A percentile compares a stretch with the other conserved stretches of the same genome.
Evolutionary conservation across 2,797 vertebrate genomes (phyloP).

Genomic region (Spondyliosoma cantharus): DNA sequence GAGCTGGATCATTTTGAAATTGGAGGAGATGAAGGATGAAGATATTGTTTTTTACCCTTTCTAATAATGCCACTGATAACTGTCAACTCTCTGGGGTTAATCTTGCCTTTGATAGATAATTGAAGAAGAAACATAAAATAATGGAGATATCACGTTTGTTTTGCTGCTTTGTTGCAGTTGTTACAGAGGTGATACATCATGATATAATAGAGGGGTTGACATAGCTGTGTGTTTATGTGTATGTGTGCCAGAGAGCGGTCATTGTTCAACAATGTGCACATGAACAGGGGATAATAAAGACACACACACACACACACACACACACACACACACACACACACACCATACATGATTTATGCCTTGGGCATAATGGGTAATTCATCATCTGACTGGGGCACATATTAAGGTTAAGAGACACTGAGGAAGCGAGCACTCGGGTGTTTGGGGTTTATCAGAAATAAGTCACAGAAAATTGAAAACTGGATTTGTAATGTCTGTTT

Average conservation of each 20-base stretch:
- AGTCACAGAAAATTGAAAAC: slow-evolving; percentile 21
- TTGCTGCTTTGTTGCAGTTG: slow-evolving; percentile 28
- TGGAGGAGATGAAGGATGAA: slow-evolving; percentile 11
- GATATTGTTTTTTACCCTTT: not conserved
- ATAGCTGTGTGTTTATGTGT: slow-evolving; percentile 28
- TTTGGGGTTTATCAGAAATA: slow-evolving; percentile 29
- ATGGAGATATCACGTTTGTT: slow-evolving; percentile 44
- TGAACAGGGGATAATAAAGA: slow-evolving; percentile 45
- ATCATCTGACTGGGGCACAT: slow-evolving; percentile 46
- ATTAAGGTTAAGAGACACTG: slow-evolving; percentile 36
- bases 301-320: slow-evolving; percentile 18
- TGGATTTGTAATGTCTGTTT: slow-evolving; percentile 47
- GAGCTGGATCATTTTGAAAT: not conserved
- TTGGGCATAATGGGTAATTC: slow-evolving; percentile 41
- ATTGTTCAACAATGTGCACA: slow-evolving; percentile 47
- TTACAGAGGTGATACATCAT: slow-evolving; percentile 52
- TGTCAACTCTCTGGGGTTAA: slow-evolving; percentile 1
- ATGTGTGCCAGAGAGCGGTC: slow-evolving; percentile 21
- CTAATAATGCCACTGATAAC: slow-evolving; percentile 11
- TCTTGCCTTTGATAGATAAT: slow-evolving; percentile 6
- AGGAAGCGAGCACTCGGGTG: not conserved
- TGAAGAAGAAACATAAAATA: slow-evolving; percentile 23
- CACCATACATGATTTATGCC: slow-evolving; percentile 49
- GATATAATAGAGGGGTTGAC: slow-evolving; percentile 17
- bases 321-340: slow-evolving; percentile 17